phyloP scores from a whole-genome alignment of 1,140 invertebrate genomes.

The Micrasema minimum region DNA sequence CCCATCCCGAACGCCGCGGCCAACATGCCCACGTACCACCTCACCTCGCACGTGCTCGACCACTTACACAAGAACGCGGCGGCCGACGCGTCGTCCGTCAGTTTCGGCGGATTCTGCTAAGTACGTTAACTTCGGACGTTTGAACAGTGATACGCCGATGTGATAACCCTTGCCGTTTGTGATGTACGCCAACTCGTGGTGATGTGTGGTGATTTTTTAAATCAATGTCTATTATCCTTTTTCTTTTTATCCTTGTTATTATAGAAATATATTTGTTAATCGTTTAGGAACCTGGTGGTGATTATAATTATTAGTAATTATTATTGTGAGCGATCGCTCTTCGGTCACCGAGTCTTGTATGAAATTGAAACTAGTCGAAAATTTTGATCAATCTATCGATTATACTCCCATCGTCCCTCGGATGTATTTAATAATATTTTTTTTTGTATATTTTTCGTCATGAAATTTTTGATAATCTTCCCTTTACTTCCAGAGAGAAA shows the following conservation, averaged over 20 bases:
- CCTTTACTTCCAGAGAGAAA: too few relatives aligned
- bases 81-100: slow-evolving; percentile 60
- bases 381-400: slow-evolving; percentile 35
- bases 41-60: slow-evolving; percentile 53
- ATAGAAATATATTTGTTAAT: slow-evolving; percentile 20
- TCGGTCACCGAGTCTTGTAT: slow-evolving; percentile 24
- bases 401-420: slow-evolving; percentile 8
- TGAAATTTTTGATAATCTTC: slow-evolving; percentile 8
- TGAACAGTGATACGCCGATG: slow-evolving; percentile 10
- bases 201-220: slow-evolving; percentile 37
- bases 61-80: slow-evolving; percentile 63
- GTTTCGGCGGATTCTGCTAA: slow-evolving; percentile 67
- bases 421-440: slow-evolving; percentile 11
- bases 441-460: slow-evolving; percentile 20
- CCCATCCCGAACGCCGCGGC: slow-evolving; percentile 43
- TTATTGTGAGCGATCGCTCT: not conserved
- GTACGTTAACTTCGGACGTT: slow-evolving; percentile 4
- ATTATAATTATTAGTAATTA: slow-evolving; percentile 26
- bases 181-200: slow-evolving; percentile 15
- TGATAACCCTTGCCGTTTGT: slow-evolving; percentile 23
- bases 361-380: slow-evolving; percentile 48
- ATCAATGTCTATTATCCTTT: slow-evolving; percentile 9
- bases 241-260: slow-evolving; percentile 34
- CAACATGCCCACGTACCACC: slow-evolving; percentile 52
- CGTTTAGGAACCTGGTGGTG: slow-evolving; percentile 1